Conservation (phyloP, 1,140 invertebrate species). For the Mya arenaria region DNA sequence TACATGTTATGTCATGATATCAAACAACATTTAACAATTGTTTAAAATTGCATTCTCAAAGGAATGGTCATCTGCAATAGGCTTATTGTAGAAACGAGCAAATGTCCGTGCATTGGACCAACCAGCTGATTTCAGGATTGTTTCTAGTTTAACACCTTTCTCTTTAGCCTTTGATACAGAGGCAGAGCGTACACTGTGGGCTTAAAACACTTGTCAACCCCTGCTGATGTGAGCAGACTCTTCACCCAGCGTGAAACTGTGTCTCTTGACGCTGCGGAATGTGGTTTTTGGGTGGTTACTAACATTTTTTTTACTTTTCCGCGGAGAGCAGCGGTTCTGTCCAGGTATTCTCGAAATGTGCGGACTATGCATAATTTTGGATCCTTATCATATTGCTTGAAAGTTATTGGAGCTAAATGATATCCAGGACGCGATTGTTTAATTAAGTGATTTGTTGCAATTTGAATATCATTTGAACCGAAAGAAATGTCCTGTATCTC, state of each 20-base stretch:
- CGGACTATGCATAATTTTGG: slow-evolving; percentile 31
- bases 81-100: slow-evolving; percentile 38
- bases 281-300: slow-evolving; percentile 38
- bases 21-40: neutral
- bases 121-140: slow-evolving; percentile 35
- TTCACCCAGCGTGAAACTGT: slow-evolving; percentile 53
- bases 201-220: slow-evolving; percentile 46
- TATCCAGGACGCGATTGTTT: slow-evolving; percentile 36
- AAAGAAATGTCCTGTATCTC: slow-evolving; percentile 33
- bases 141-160: neutral
- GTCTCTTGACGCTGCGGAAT: neutral
- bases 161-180: slow-evolving; percentile 21
- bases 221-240: neutral
- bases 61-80: neutral
- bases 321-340: neutral
- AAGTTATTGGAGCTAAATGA: neutral
- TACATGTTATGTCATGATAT: neutral
- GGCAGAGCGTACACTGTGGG: slow-evolving; percentile 47
- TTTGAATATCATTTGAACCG: neutral
- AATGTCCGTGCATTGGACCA: slow-evolving; percentile 35
- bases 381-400: neutral
- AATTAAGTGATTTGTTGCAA: slow-evolving; percentile 4
- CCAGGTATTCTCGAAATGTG: slow-evolving; percentile 26
- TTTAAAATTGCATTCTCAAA: neutral
- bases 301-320: slow-evolving; percentile 14